Evolutionary conservation across 1,140 invertebrate species (phyloP).

Genomic region (Cyclargus thomasi): DNA sequence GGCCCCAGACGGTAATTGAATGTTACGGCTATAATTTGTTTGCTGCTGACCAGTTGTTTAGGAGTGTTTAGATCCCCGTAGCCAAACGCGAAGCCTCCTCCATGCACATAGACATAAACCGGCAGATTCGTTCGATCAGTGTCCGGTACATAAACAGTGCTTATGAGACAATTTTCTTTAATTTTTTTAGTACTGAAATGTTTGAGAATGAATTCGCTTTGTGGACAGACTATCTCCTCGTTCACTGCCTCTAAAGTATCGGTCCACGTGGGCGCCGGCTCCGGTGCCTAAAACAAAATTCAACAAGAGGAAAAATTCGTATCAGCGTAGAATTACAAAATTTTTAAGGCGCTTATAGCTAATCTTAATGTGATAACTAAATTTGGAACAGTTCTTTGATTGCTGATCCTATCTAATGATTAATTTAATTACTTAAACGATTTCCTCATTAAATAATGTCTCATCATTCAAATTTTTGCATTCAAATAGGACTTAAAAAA

Average conservation of each 20-base stretch:
- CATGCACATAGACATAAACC: conserved; percentile 33
- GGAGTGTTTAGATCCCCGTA: conserved; percentile 24
- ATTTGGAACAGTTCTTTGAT: not conserved
- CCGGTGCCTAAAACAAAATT: conserved; percentile 1
- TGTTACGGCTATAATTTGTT: conserved; percentile 34
- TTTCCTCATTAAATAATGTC: not conserved
- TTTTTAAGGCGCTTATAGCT: not conserved
- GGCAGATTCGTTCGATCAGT: not conserved
- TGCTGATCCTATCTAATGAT: not conserved
- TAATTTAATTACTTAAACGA: not conserved
- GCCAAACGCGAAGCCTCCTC: conserved; percentile 36
- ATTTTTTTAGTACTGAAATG: conserved; percentile 2
- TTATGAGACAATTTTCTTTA: not conserved
- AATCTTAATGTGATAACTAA: not conserved
- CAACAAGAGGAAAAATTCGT: not conserved
- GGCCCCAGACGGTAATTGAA: conserved; percentile 44
- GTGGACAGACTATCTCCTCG: not conserved
- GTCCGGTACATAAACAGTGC: conserved; percentile 1
- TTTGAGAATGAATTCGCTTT: not conserved
- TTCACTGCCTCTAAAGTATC: not conserved
- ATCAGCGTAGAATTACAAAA: not conserved
- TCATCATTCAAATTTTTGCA: not conserved
- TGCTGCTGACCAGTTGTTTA: conserved; percentile 29
- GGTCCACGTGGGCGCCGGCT: conserved; percentile 2
- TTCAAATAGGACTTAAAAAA: not conserved